A percentile compares a stretch with the other conserved stretches of the same genome.
phyloP scores from a whole-genome alignment of 2,888 invertebrate species.

The Sphaerophoria rueppellii region DNA sequence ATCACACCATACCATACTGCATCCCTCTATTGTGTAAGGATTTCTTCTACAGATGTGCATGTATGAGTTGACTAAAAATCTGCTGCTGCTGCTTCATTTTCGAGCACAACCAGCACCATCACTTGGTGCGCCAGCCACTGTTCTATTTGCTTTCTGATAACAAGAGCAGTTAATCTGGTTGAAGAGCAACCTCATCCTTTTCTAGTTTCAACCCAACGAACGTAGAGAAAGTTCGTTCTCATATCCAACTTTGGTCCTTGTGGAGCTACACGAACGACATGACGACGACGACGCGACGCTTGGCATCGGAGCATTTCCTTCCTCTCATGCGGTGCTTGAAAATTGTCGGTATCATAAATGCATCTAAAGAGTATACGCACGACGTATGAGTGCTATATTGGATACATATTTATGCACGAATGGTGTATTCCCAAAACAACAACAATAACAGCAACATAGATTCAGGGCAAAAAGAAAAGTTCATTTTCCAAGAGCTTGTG shows the following conservation, averaged over 20 bases:
- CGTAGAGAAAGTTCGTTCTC: neutral
- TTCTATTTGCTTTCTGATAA: conserved; percentile 71
- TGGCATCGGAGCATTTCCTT: conserved; percentile 6
- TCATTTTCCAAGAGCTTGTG: conserved; percentile 56
- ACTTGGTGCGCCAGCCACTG: conserved; percentile 49
- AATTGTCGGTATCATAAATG: conserved; percentile 72
- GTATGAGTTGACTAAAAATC: neutral
- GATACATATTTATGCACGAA: conserved; percentile 16
- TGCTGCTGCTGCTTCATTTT: conserved; percentile 28
- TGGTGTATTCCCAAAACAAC: neutral
- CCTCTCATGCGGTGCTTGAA: conserved; percentile 51
- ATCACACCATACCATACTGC: neutral
- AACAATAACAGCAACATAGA: conserved; percentile 11
- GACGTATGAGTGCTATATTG: conserved; percentile 35
- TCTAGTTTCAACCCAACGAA: neutral
- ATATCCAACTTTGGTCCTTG: conserved; percentile 7
- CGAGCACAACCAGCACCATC: conserved; percentile 11
- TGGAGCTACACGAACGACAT: no score
- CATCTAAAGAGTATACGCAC: conserved; percentile 51
- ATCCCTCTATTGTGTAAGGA: conserved; percentile 17
- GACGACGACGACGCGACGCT: neutral
- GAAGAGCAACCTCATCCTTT: conserved; percentile 48
- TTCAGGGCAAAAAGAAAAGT: conserved; percentile 11
- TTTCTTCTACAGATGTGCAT: neutral
- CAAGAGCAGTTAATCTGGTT: conserved; percentile 73